These are phyloP conservation scores for Sander vitreus DNA, from an alignment of 2,113 vertebrate genomes.

Conservation along the genomic window DNA sequence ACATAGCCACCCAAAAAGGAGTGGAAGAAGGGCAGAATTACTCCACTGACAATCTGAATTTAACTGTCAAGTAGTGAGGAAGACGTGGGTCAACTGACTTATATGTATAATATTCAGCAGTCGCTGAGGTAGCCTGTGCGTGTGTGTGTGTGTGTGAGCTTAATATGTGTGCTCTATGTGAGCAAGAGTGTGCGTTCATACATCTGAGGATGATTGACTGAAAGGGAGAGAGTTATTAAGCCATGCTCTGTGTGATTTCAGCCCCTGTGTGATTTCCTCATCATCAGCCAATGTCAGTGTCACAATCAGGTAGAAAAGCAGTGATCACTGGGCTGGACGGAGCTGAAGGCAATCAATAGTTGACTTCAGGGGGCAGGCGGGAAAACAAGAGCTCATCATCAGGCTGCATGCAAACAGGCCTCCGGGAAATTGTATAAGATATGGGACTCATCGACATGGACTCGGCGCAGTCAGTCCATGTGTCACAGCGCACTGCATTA, in stretches of 20 bases:
- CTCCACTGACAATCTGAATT: conserved; percentile 45
- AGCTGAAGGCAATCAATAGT: conserved; percentile 72
- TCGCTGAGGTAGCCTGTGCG: conserved; percentile 10
- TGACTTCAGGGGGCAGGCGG: conserved; percentile 25
- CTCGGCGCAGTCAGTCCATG: conserved; percentile 20
- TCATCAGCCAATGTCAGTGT: conserved; percentile 55
- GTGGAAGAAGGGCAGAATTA: conserved; percentile 22
- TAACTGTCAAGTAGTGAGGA: conserved; percentile 49
- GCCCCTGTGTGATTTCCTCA: conserved; percentile 45
- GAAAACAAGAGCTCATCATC: conserved; percentile 53
- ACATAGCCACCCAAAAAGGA: conserved; percentile 32
- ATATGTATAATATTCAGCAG: conserved; percentile 46
- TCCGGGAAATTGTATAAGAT: conserved; percentile 44
- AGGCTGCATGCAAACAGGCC: conserved; percentile 37
- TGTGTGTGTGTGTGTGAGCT: not conserved
- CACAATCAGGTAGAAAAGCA: conserved; percentile 47
- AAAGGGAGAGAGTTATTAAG: conserved; percentile 31
- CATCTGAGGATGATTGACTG: conserved; percentile 43
- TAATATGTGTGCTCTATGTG: conserved; percentile 9
- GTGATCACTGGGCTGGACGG: conserved; percentile 32
- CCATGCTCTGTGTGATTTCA: conserved; percentile 39
- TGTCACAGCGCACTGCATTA: conserved; percentile 50
- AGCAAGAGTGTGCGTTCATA: not conserved
- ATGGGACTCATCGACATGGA: conserved; percentile 44
- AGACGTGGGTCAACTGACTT: conserved; percentile 33